Base-by-base conservation (phyloP, 2,113 vertebrate genomes). In the Pitta sordida region DNA sequence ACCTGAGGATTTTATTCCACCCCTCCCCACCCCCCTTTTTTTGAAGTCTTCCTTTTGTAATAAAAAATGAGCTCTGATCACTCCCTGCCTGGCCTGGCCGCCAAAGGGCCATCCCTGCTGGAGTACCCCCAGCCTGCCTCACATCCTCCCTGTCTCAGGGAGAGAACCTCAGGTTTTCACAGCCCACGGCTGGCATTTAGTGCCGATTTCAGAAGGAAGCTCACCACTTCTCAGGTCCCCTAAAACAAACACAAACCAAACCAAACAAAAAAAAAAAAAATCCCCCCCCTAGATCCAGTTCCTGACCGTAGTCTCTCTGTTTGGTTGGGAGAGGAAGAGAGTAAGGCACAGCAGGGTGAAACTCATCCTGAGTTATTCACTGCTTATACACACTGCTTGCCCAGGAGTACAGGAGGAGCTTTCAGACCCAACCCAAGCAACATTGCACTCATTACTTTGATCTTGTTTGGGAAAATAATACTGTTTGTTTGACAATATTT, bases 151-250 rank as follows among this genome's bases (percentile, higher is more conserved):
- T 22, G 44, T 26, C 55, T 43, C 3, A 1, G 16, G 58, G 68
- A 15, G n/a, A n/a, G 13, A 64, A 23, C 95, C 96, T 96, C 87
- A 44, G 49, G 86, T 91, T 98, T 98, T 98, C 98, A 98, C 98
- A 98, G 97, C 96, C 81, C 91, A 48, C 36, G 82, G 93, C 96
- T 98, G 96, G 93, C 97, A 97, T 97, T 98, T 97, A 94, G 93
- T 63, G 34, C 91, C 22, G 19, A 70, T 95, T 97, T 96, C 94
- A 95, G 77, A 86, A 94, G 95, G 71, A 93, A 83, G 62, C 83
- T 56, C 88, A 81, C 63, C 22, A 59, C 93, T 93, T 93, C 91
- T 81, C 70, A 94, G 88, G 70, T 56, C 55, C 75, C 71, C 90
- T 71, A 73, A 94, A 92, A 15, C 83, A 80, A 90, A 73, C 30